Conservation (phyloP, 2,797 vertebrate genomes). For the Telmatherina bonti region DNA sequence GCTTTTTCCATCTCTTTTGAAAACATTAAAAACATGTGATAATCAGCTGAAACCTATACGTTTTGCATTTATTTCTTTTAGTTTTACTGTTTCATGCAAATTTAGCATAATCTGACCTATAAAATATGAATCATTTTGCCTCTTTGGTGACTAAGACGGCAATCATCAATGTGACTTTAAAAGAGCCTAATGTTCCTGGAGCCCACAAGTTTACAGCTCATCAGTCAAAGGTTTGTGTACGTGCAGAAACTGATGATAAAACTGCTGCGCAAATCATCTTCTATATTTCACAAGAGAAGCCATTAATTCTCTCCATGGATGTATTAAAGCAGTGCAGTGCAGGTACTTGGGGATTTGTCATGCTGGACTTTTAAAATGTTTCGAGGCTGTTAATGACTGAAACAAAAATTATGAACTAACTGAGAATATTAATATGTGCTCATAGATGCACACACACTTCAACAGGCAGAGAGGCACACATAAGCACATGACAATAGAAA, state of each 20-base stretch:
- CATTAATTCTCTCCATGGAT: constrained; percentile 55
- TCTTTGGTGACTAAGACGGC: background rate
- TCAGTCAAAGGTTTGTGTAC: background rate
- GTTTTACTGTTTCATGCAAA: background rate
- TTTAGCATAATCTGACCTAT: too few relatives aligned
- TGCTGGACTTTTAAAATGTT: constrained; percentile 54
- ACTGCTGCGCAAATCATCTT: constrained; percentile 22
- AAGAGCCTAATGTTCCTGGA: constrained; percentile 5
- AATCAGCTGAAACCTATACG: too few relatives aligned
- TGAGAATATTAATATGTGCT: constrained; percentile 39
- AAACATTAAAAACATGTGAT: background rate
- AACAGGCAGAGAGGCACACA: constrained; percentile 24
- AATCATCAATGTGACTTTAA: background rate
- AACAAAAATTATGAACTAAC: constrained; percentile 53
- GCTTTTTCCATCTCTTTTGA: background rate
- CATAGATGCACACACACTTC: constrained; percentile 21
- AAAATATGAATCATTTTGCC: background rate
- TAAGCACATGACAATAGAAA: constrained; percentile 59
- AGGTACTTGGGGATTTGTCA: constrained; percentile 54
- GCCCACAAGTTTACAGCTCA: constrained; percentile 17
- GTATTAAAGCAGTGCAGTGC: constrained; percentile 64
- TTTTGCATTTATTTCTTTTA: background rate
- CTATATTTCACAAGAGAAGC: constrained; percentile 54
- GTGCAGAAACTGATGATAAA: constrained; percentile 22
- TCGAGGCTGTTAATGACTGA: constrained; percentile 23